Conservation (phyloP, 2,113 vertebrate species). For the Electrona antarctica region DNA sequence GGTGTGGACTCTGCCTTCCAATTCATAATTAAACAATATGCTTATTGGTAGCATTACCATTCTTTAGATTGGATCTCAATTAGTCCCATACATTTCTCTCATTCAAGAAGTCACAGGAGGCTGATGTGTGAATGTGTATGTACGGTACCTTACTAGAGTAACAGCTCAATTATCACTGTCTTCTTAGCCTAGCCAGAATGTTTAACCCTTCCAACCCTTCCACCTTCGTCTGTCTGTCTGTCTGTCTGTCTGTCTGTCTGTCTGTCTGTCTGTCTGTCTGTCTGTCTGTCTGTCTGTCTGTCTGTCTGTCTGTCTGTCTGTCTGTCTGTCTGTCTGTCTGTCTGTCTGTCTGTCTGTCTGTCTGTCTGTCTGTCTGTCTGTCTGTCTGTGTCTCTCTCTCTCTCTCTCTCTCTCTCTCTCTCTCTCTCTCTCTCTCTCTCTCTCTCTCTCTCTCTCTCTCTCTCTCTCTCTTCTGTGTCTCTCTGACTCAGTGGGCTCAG, state of each 20-base stretch:
- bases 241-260: not conserved
- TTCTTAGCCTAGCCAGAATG: not conserved
- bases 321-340: not conserved
- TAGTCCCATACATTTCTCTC: not conserved
- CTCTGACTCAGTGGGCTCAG: conserved; percentile 5
- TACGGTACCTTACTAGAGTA: not conserved
- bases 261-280: not conserved
- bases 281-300: conserved; percentile 1
- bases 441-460: not conserved
- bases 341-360: not conserved
- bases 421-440: not conserved
- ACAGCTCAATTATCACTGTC: not conserved
- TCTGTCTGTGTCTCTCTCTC: too few species aligned
- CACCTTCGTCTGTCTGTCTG: not conserved
- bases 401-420: too few species aligned
- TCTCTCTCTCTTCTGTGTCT: not conserved
- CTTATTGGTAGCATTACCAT: not conserved
- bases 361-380: not conserved
- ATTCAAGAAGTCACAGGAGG: not conserved
- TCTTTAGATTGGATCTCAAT: not conserved
- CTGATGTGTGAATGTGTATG: too few species aligned
- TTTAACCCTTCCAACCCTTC: not conserved
- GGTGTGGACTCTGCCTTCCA: not conserved
- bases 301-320: too few species aligned
- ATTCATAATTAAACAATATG: not conserved